Evolutionary conservation across 2,113 vertebrate species (phyloP).

Genomic region (Nothoprocta pentlandii): DNA sequence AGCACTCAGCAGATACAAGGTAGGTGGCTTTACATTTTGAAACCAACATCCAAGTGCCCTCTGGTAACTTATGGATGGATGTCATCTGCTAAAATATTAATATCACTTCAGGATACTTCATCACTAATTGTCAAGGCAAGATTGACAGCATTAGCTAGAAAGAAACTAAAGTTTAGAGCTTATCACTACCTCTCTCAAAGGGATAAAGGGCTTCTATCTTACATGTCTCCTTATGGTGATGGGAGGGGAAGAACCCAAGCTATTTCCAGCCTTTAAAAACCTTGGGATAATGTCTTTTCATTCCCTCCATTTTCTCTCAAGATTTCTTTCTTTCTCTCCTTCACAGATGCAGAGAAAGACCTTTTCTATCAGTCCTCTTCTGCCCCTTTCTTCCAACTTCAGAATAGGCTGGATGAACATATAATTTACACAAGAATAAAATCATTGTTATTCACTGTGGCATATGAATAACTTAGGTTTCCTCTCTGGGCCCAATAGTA

Average conservation of each 20-base stretch:
- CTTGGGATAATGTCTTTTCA: not conserved
- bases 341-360: not conserved
- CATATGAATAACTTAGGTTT: not conserved
- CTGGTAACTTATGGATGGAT: conserved; percentile 1
- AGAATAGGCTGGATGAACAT: not conserved
- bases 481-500: not conserved
- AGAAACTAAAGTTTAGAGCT: conserved; percentile 26
- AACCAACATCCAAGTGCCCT: conserved; percentile 26
- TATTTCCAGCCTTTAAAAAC: not conserved
- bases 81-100: conserved; percentile 46
- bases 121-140: conserved; percentile 34
- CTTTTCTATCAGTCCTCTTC: not conserved
- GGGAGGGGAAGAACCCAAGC: not conserved
- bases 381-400: not conserved
- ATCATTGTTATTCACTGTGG: not conserved
- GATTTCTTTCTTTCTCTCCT: not conserved
- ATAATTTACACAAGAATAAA: conserved; percentile 11
- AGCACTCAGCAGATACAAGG: not conserved
- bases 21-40: conserved; percentile 15
- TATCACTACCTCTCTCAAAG: not conserved
- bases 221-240: not conserved
- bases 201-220: conserved; percentile 2
- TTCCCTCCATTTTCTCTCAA: not conserved
- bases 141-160: conserved; percentile 26
- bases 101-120: conserved; percentile 32